phyloP scores from a whole-genome alignment of 2,113 vertebrate species.

The Silurus glanis region DNA sequence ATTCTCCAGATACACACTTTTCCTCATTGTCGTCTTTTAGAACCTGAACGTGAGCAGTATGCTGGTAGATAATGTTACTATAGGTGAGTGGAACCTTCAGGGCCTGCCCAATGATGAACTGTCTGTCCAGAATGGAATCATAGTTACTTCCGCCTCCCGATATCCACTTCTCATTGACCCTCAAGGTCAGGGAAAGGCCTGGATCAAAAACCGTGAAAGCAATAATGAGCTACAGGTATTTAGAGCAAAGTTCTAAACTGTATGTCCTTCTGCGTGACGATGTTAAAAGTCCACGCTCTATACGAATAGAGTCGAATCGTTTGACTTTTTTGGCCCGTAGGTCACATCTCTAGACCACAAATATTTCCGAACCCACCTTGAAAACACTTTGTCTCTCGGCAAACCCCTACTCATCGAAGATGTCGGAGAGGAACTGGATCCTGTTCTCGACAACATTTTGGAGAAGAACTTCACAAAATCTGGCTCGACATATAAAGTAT shows the following conservation, averaged over 20 bases:
- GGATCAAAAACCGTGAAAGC: constrained; percentile 82
- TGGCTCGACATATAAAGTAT: neutral
- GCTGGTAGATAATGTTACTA: neutral
- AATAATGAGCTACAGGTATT: constrained; percentile 78
- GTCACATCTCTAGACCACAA: constrained; percentile 82
- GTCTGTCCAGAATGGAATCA: constrained; percentile 85
- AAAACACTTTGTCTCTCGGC: constrained; percentile 79
- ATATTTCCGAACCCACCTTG: constrained; percentile 79
- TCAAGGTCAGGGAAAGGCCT: constrained; percentile 83
- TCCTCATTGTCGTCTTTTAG: neutral
- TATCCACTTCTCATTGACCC: constrained; percentile 85
- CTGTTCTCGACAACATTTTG: constrained; percentile 80
- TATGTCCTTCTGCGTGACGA: no score
- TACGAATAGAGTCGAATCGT: no score
- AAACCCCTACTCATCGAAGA: constrained; percentile 82
- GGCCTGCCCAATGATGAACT: constrained; percentile 82
- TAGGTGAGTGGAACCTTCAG: constrained; percentile 66
- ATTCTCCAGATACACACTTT: neutral
- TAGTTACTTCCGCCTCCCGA: constrained; percentile 80
- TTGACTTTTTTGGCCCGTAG: constrained; percentile 58
- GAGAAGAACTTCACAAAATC: constrained; percentile 79
- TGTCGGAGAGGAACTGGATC: constrained; percentile 83
- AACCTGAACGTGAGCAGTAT: neutral
- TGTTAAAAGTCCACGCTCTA: no score
- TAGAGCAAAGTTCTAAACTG: neutral